Evolutionary conservation across 30 jellyfish, hydroid and myxozoan genomes (phyloP), one percentile per base, ranked within the genome.

Genomic region (Turritopsis rubra): DNA sequence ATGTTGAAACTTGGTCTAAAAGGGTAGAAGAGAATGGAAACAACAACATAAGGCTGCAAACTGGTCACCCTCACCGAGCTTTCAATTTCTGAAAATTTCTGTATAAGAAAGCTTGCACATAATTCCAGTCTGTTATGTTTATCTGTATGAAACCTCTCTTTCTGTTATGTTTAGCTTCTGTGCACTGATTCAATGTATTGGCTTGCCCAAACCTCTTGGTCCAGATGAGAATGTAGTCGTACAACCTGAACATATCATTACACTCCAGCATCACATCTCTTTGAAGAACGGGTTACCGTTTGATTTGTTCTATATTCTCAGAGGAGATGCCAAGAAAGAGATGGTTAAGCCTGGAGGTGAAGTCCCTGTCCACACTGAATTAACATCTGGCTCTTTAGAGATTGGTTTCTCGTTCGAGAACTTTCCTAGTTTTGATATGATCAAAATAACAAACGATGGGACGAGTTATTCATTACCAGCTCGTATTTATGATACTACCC

Each of bases 351-450:
- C 99, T n/a, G 99, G 97, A 52, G 90, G 87, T 25, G 72, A 85
- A n/a, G 88, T 81, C 21, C 97, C 99, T 0, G 79, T 94, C 74
- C 96, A 94, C 71, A 66, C 29, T 65, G 96, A 16, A 0, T 28
- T 23, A 0, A 30, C 53, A 4, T 16, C 28, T 27, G 75, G 53
- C 3, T n/a, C 54, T 25, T 20, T 89, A 73, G 99, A 94, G 25
- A 77, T 94, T 68, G 97, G 95, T 25, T 88, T 94, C 68, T 84
- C 99, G 21, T 94, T 89, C 75, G 99, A 94, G 73, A 89, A 95
- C 85, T 94, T 89, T 80, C 89, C 96, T 13, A 80, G 82, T 22
- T 86, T 83, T 53, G 96, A 94, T 28, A 74, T 80, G 60, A 90
- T 88, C 27, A 80, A 91, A 31, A 86, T 94, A 23, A 86, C 96